Conservation (phyloP, 2,113 vertebrate species). For the Gnathonemus longibarbis region DNA sequence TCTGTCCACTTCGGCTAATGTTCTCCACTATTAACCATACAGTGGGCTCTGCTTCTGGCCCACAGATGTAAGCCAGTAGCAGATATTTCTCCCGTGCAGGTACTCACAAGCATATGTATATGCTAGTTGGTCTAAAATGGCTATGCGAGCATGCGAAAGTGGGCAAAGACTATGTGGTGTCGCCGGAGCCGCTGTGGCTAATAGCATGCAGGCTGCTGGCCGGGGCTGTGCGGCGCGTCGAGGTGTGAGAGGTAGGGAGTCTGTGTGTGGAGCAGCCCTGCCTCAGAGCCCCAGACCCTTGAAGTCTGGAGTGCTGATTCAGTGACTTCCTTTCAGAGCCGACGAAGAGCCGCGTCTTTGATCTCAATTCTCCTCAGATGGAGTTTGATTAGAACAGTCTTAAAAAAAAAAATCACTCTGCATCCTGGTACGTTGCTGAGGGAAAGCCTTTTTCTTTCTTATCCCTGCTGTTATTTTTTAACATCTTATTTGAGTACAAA, state of each 20-base stretch:
- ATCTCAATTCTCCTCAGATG: conserved; percentile 40
- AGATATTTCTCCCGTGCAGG: neutral
- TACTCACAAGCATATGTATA: neutral
- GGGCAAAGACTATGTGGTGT: neutral
- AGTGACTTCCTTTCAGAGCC: conserved; percentile 38
- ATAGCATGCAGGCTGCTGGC: neutral
- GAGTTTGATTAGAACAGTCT: conserved; percentile 43
- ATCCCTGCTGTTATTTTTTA: conserved; percentile 9
- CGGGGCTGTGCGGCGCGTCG: neutral
- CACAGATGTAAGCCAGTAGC: neutral
- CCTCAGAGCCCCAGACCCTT: conserved; percentile 24
- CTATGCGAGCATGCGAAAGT: neutral
- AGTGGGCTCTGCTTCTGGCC: neutral
- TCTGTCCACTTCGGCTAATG: neutral
- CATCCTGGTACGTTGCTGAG: conserved; percentile 7
- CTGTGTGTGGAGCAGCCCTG: conserved; percentile 4
- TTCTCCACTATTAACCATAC: neutral
- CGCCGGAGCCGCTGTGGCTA: neutral
- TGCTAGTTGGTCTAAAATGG: neutral
- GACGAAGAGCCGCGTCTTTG: conserved; percentile 33
- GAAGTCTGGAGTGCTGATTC: conserved; percentile 35
- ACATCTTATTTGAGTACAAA: conserved; percentile 9
- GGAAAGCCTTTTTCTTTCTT: neutral
- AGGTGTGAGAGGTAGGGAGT: neutral
- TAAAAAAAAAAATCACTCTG: conserved; percentile 21